These are phyloP conservation scores for Diadophis punctatus DNA, from an alignment of 2,113 vertebrate species.

Conservation along the genomic window DNA sequence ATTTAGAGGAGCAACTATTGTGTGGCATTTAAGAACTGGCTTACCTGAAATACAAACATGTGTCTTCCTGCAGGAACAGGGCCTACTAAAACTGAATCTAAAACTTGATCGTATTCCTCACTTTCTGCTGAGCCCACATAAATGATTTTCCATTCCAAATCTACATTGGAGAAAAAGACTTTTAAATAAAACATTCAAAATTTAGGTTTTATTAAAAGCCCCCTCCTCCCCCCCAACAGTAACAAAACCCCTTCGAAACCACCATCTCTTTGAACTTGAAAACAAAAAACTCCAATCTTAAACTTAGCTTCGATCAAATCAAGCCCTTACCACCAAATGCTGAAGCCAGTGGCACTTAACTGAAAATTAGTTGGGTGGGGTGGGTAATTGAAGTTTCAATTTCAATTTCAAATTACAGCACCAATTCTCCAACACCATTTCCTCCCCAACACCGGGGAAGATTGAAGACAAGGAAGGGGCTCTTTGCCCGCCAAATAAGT, in stretches of 20 bases:
- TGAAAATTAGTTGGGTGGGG: background rate
- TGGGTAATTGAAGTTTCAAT: background rate
- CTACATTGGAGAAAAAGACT: conserved; percentile 56
- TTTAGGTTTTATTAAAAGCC: background rate
- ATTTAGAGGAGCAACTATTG: background rate
- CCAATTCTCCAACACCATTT: background rate
- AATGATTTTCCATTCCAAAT: conserved; percentile 83
- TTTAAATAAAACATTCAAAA: background rate
- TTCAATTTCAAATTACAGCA: background rate
- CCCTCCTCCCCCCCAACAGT: background rate
- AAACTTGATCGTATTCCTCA: conserved; percentile 79
- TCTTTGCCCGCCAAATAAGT: background rate
- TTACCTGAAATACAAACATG: conserved; percentile 84
- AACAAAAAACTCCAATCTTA: background rate
- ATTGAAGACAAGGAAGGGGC: background rate
- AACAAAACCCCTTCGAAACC: background rate
- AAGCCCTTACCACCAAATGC: background rate
- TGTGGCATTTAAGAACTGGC: conserved; percentile 36
- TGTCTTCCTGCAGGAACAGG: conserved; percentile 79
- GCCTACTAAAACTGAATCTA: conserved; percentile 81
- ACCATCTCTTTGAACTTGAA: background rate
- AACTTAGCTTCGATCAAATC: background rate
- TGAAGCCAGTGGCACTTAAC: background rate
- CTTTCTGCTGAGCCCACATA: conserved; percentile 82
- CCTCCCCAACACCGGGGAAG: background rate